phyloP scores from a whole-genome alignment of 2,113 vertebrate genomes.

The Morone saxatilis region DNA sequence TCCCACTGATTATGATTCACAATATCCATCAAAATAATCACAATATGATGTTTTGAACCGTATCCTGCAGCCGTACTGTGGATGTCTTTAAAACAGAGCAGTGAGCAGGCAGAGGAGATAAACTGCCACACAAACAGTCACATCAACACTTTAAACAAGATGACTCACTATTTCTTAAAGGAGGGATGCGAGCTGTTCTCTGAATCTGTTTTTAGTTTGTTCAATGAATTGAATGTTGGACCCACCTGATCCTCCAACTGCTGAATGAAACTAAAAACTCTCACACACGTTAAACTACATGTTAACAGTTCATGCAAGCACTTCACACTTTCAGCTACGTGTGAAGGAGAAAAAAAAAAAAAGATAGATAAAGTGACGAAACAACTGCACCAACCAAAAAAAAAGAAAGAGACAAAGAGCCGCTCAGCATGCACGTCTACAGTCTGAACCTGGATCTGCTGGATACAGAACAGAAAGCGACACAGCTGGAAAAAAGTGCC shows the following conservation, averaged over 20 bases:
- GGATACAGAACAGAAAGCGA: background rate
- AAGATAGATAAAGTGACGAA: background rate
- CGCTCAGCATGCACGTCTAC: conserved; percentile 22
- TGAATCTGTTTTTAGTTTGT: conserved; percentile 34
- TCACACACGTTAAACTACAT: background rate
- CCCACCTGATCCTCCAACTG: conserved; percentile 8
- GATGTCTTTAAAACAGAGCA: background rate
- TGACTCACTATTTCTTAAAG: conserved; percentile 54
- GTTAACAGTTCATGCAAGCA: background rate
- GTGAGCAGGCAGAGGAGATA: background rate
- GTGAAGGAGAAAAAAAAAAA: background rate
- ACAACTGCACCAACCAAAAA: background rate
- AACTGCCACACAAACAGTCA: conserved; percentile 27
- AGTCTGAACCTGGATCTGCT: conserved; percentile 17
- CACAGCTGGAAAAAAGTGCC: conserved; percentile 4
- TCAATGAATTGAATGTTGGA: conserved; percentile 42
- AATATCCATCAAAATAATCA: no score
- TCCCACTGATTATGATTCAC: no score
- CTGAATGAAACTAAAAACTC: conserved; percentile 33
- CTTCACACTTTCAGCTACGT: background rate
- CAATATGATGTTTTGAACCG: no score
- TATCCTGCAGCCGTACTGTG: background rate
- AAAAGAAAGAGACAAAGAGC: conserved; percentile 53
- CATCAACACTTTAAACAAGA: conserved; percentile 1
- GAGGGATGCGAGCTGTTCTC: conserved; percentile 14